Evolutionary conservation across 2,113 vertebrate species (phyloP), one percentile per base, ranked within the genome.

Genomic region (Clarias gariepinus): DNA sequence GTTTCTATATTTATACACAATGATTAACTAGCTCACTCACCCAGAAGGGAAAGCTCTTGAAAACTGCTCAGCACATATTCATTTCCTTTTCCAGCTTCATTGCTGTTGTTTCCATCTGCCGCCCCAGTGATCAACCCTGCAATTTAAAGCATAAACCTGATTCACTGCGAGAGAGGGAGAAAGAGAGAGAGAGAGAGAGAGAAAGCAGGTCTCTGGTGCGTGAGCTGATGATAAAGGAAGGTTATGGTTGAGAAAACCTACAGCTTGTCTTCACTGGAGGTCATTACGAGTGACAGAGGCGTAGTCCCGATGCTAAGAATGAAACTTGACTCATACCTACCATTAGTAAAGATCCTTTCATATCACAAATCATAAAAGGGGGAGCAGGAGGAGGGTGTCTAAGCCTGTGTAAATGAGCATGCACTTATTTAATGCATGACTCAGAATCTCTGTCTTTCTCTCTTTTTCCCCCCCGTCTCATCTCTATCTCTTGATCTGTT

Each of bases 71-170:
- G 28, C 16, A 7, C 33, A 71, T 84, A 83, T 81, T 87, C 87
- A 82, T 84, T 64, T 85, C 81, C 78, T 83, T 82, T 83, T 53
- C 16, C 68, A 71, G 77, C 16, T 84, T 86, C 78, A 89, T 85
- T 61, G 76, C 77, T 80, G 61, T 71, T 68, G 77, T 84, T 79
- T 80, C 78, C 58, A 64, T 68, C 69, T 73, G 19, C 19, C 66
- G 66, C 84, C 78, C 77, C 71, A 28, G 73, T 69, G 87, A 86
- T 89, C 89, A 90, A 85, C 57, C 53, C 47, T 58, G 68, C 74
- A 90, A 90, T 84, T 82, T 82, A 73, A 16, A 58, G 1, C 5
- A 58, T 81, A 83, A 86, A 64, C 55, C 52, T 86, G 89, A 90
- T 88, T 84, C 79, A 88, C 90, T 47, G 41, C 41, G 3, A 3